phyloP scores from a whole-genome alignment of 2,888 invertebrate species.

The Pyrgus malvae region DNA sequence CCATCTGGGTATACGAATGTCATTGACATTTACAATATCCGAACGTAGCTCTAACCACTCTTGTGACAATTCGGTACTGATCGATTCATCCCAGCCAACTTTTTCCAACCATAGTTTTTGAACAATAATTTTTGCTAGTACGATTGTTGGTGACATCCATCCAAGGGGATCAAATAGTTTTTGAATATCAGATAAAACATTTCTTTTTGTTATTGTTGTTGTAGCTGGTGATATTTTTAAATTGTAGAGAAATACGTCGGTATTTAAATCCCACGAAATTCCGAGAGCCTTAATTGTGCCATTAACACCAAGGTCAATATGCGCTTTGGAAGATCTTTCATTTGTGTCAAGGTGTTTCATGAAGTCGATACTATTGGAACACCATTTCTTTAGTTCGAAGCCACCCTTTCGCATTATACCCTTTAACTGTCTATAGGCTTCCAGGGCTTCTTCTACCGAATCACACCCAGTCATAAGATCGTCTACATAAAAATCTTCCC shows the following conservation, averaged over 20 bases:
- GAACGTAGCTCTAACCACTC: slow-evolving; percentile 6
- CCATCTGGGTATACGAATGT: slow-evolving; percentile 3
- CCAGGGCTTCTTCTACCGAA: slow-evolving; percentile 20
- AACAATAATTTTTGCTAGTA: slow-evolving; percentile 22
- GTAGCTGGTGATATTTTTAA: slow-evolving; percentile 10
- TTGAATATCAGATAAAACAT: slow-evolving; percentile 18
- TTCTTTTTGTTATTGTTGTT: slow-evolving; percentile 36
- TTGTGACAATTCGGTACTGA: background rate
- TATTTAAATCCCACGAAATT: slow-evolving; percentile 30
- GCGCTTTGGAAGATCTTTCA: slow-evolving; percentile 16
- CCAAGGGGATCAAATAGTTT: slow-evolving; percentile 24
- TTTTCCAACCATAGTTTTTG: slow-evolving; percentile 26
- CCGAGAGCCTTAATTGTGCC: slow-evolving; percentile 32
- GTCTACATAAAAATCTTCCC: slow-evolving; percentile 29
- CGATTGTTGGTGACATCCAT: slow-evolving; percentile 19
- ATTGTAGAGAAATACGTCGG: slow-evolving; percentile 31
- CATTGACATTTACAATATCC: slow-evolving; percentile 1
- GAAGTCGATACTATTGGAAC: slow-evolving; percentile 28
- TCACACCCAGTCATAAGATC: slow-evolving; percentile 23
- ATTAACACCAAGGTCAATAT: slow-evolving; percentile 26
- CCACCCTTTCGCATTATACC: slow-evolving; percentile 19
- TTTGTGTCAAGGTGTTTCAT: slow-evolving; percentile 11
- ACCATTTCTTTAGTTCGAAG: slow-evolving; percentile 32
- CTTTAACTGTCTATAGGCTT: slow-evolving; percentile 3
- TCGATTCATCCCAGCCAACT: slow-evolving; percentile 24